Conservation (phyloP, 1,140 invertebrate species). For the Apis dorsata region DNA sequence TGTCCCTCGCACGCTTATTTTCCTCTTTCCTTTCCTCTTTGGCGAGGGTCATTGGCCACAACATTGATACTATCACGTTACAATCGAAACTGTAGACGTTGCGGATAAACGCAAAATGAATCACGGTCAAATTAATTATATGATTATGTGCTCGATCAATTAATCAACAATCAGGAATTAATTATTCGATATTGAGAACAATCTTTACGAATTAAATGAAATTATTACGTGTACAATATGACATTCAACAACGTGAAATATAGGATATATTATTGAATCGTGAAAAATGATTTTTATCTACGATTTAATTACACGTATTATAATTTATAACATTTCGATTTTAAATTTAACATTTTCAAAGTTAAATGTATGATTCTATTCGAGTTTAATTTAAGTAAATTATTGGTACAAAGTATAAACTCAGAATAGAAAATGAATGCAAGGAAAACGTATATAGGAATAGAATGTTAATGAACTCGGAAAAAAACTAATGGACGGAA, state of each 20-base stretch:
- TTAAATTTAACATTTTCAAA: background rate
- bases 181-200: no score
- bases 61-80: slow-evolving; percentile 16
- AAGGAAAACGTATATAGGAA: background rate
- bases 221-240: no score
- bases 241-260: no score
- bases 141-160: no score
- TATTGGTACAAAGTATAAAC: background rate
- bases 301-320: no score
- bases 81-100: background rate
- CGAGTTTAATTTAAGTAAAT: background rate
- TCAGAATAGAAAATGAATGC: background rate
- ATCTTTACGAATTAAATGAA: no score
- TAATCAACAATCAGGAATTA: no score
- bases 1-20: background rate
- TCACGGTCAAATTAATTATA: slow-evolving; percentile 1
- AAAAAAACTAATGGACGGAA: background rate
- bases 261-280: no score
- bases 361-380: background rate
- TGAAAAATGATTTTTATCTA: no score
- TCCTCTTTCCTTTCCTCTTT: background rate
- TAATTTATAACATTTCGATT: no score
- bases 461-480: slow-evolving; percentile 8
- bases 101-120: background rate
- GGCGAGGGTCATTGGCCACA: slow-evolving; percentile 39